These are phyloP conservation scores for Phataginus tricuspis DNA, from an alignment of 2,797 vertebrate genomes.

Conservation along the genomic window DNA sequence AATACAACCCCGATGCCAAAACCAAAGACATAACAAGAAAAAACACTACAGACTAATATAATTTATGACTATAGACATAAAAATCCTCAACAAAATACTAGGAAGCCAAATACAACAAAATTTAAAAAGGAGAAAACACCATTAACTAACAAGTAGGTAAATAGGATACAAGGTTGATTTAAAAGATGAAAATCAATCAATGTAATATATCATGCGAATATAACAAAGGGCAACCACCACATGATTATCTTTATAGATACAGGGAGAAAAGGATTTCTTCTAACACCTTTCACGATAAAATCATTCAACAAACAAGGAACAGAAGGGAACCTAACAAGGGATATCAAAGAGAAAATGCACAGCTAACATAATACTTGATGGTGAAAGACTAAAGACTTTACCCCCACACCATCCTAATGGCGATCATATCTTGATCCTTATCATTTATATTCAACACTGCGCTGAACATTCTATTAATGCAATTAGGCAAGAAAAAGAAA, in stretches of 20 bases:
- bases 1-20: neutral
- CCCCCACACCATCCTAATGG: too few relatives aligned
- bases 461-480: neutral
- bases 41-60: neutral
- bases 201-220: neutral
- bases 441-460: neutral
- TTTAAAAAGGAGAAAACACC: neutral
- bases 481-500: neutral
- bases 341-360: neutral
- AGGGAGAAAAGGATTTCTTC: neutral
- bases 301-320: neutral
- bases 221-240: neutral
- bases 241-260: neutral
- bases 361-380: neutral
- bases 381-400: neutral
- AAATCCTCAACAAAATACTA: neutral
- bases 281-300: neutral
- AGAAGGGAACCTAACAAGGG: neutral
- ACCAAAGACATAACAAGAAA: neutral
- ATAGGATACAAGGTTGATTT: neutral
- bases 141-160: neutral
- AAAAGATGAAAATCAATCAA: neutral
- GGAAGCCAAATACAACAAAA: neutral
- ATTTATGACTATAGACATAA: neutral
- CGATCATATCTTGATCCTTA: neutral